A percentile compares a stretch with the other conserved stretches of the same genome.
phyloP scores from a whole-genome alignment of 2,888 invertebrate genomes.

The Sericinus montela region DNA sequence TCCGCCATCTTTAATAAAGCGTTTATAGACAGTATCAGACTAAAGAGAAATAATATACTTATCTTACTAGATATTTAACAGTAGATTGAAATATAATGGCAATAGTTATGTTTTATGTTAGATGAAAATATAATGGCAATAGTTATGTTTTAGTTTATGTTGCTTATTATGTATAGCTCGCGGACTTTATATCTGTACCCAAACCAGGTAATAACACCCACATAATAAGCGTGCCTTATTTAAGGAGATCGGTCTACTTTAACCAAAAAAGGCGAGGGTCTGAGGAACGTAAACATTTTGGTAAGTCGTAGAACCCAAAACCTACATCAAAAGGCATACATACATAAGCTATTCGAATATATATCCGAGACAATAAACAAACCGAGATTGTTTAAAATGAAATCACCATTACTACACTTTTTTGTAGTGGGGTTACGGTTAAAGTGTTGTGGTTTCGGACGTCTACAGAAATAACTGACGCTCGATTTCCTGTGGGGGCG shows the following conservation, averaged over 20 bases:
- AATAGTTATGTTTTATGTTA: too few species aligned
- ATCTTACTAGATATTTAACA: too few species aligned
- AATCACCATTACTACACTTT: slow-evolving; percentile 2
- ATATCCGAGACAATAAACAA: slow-evolving; percentile 18
- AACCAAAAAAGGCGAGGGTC: slow-evolving; percentile 42
- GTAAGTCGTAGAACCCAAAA: slow-evolving; percentile 37
- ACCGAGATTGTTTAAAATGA: slow-evolving; percentile 9
- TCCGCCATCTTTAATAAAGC: slow-evolving; percentile 22
- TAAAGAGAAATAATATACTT: too few species aligned
- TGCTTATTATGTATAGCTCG: slow-evolving; percentile 57
- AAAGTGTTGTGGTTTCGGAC: slow-evolving; percentile 16
- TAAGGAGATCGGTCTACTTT: slow-evolving; percentile 49
- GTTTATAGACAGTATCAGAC: too few species aligned
- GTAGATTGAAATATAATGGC: too few species aligned
- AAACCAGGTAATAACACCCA: slow-evolving; percentile 57
- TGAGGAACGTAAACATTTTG: slow-evolving; percentile 44
- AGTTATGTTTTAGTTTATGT: slow-evolving; percentile 31
- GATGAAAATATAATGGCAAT: slow-evolving; percentile 11
- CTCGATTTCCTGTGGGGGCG: slow-evolving; percentile 20
- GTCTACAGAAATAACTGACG: slow-evolving; percentile 20
- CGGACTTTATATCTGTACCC: slow-evolving; percentile 36
- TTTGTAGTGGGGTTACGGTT: slow-evolving; percentile 12
- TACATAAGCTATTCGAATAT: slow-evolving; percentile 28
- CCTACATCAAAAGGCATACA: slow-evolving; percentile 39
- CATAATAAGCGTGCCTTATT: slow-evolving; percentile 56